phyloP scores from a whole-genome alignment of 2,113 vertebrate genomes.

The Larimichthys crocea region DNA sequence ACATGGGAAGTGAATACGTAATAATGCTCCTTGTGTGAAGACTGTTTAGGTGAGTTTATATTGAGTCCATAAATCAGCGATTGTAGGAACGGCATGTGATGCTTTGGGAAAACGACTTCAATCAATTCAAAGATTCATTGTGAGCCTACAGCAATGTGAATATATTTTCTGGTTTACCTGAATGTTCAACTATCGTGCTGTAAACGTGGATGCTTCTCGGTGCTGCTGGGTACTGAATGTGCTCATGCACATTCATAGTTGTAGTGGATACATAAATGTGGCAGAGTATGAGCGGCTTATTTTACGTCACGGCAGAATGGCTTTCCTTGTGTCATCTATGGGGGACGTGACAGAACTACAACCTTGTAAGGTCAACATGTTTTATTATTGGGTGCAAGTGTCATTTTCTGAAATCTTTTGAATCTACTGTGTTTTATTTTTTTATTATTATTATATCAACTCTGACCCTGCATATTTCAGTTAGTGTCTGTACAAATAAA shows the following conservation, averaged over 20 bases:
- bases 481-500: not conserved
- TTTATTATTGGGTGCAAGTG: not conserved
- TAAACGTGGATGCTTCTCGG: no score
- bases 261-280: no score
- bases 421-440: no score
- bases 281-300: not conserved
- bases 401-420: not conserved
- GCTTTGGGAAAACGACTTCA: slow-evolving; percentile 23
- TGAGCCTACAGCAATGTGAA: not conserved
- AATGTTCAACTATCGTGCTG: not conserved
- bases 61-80: slow-evolving; percentile 25
- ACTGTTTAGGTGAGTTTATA: slow-evolving; percentile 19
- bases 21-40: slow-evolving; percentile 20
- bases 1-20: slow-evolving; percentile 38
- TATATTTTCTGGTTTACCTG: not conserved
- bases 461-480: no score
- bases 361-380: not conserved
- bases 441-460: no score
- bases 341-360: not conserved
- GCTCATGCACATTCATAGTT: no score
- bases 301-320: not conserved
- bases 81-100: not conserved
- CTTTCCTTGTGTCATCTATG: not conserved
- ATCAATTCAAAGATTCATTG: not conserved
- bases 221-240: no score